Conservation (phyloP, 2,888 invertebrate species). For the Lepidocyrtoides sp. region DNA sequence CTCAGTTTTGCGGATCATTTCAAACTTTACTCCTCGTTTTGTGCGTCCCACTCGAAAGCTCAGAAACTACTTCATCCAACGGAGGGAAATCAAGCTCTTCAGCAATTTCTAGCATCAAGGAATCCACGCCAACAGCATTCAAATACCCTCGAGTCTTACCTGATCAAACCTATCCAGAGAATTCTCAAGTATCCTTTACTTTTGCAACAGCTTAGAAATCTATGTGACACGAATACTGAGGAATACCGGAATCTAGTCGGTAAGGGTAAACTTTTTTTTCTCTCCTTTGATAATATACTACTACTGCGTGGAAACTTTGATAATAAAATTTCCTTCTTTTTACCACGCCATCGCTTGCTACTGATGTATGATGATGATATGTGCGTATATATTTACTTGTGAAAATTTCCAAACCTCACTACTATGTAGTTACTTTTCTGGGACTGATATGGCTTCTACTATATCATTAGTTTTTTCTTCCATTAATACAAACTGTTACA, state of each 20-base stretch:
- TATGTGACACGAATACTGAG: conserved; percentile 96
- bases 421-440: too few relatives aligned
- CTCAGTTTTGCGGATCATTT: conserved; percentile 99
- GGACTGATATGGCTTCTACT: too few relatives aligned
- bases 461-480: too few relatives aligned
- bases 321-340: neutral
- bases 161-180: conserved; percentile 99
- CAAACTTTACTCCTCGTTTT: conserved; percentile 99
- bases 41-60: conserved; percentile 99
- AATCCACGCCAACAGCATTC: conserved; percentile 99
- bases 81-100: conserved; percentile 98
- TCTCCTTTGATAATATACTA: neutral
- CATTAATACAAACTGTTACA: neutral
- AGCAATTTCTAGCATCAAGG: conserved; percentile 97
- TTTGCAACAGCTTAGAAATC: conserved; percentile 96
- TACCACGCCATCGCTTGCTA: neutral
- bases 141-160: conserved; percentile 98
- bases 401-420: neutral
- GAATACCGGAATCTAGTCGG: conserved; percentile 95
- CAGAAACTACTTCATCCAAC: conserved; percentile 99
- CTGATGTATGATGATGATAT: too few relatives aligned
- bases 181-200: conserved; percentile 98
- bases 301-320: conserved; percentile 13
- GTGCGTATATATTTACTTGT: neutral
- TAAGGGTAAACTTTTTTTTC: conserved; percentile 83